A percentile compares a stretch with the other conserved stretches of the same genome.
These are phyloP conservation scores for Plecotus auritus DNA, from an alignment of 2,113 vertebrate genomes.

Conservation along the genomic window DNA sequence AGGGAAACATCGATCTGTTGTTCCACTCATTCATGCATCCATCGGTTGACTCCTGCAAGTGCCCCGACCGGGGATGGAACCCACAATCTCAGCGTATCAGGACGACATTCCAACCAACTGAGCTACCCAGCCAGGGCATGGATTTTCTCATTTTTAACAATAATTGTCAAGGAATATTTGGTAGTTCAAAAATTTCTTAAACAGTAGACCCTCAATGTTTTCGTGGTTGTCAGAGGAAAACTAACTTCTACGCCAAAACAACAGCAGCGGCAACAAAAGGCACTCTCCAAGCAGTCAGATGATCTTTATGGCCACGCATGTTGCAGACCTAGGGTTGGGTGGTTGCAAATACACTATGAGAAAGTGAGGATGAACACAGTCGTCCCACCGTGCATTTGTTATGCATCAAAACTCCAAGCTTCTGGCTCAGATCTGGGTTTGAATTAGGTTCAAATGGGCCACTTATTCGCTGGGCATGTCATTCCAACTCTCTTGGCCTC, in stretches of 20 bases:
- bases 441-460: not conserved
- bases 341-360: not conserved
- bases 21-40: not conserved
- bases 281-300: not conserved
- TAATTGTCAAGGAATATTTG: not conserved
- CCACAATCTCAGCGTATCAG: not conserved
- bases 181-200: not conserved
- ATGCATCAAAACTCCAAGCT: not conserved
- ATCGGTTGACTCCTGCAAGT: not conserved
- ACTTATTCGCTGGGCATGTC: not conserved
- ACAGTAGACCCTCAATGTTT: not conserved
- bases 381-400: rapidly evolving
- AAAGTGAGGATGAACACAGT: not conserved
- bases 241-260: not conserved
- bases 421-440: not conserved
- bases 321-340: too few relatives aligned
- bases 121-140: not conserved
- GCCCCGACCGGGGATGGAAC: not conserved
- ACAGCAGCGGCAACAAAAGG: not conserved
- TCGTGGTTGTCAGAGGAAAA: not conserved
- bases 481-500: not conserved
- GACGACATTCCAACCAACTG: not conserved
- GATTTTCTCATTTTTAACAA: not conserved
- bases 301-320: not conserved
- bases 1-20: not conserved